Evolutionary conservation across 92 coral and sea anemone species (phyloP).

Genomic region (Porites evermanni): DNA sequence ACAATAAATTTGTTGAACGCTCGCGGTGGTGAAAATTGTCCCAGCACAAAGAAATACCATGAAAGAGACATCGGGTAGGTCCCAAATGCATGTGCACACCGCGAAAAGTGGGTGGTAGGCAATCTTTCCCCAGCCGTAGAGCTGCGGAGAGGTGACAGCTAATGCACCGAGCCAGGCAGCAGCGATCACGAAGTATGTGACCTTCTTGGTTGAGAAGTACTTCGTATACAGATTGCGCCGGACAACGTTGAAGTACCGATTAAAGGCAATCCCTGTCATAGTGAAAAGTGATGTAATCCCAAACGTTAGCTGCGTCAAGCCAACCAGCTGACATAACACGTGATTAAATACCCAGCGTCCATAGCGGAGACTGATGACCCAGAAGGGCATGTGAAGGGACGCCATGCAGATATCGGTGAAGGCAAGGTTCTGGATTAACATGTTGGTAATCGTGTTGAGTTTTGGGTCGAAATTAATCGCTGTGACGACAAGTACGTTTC

Average conservation of each 20-base stretch:
- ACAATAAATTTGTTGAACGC: neutral
- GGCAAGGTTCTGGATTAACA: conserved; percentile 80
- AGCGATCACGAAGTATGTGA: conserved; percentile 47
- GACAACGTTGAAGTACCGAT: conserved; percentile 79
- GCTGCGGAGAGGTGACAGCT: conserved; percentile 74
- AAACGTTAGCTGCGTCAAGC: conserved; percentile 61
- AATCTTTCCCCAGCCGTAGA: conserved; percentile 89
- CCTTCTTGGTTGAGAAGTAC: conserved; percentile 64
- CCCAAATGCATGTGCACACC: conserved; percentile 77
- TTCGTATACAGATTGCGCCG: conserved; percentile 50
- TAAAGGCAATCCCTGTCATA: conserved; percentile 73
- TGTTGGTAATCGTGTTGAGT: conserved; percentile 78
- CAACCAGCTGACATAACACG: conserved; percentile 60
- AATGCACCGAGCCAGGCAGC: conserved; percentile 72
- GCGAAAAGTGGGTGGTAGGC: conserved; percentile 61
- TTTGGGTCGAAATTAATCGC: conserved; percentile 64
- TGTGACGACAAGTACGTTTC: conserved; percentile 65
- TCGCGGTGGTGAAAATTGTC: conserved; percentile 62
- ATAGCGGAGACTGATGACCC: conserved; percentile 70
- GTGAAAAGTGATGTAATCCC: conserved; percentile 78
- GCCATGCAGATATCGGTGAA: conserved; percentile 84
- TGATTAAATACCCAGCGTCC: conserved; percentile 73
- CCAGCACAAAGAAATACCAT: conserved; percentile 57
- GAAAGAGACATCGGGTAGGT: conserved; percentile 70
- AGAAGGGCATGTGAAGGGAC: conserved; percentile 82